phyloP scores from a whole-genome alignment of 2,797 vertebrate genomes.

The Eospalax fontanierii region DNA sequence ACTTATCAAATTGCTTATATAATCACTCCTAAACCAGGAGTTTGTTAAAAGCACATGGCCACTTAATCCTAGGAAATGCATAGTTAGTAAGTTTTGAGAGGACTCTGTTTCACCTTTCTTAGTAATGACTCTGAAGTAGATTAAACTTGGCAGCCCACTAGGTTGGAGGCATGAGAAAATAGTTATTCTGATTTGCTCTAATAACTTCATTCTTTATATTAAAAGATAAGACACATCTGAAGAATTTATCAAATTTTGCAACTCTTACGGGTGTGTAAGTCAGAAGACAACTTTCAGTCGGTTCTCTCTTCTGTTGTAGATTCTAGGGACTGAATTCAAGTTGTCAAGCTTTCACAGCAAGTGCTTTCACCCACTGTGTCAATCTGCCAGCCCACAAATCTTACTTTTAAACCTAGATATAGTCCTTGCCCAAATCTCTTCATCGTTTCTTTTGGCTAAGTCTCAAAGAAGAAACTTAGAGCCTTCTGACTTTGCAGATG shows the following conservation, averaged over 20 bases:
- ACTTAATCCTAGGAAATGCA: background rate
- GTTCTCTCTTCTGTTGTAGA: background rate
- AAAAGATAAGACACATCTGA: conserved; percentile 14
- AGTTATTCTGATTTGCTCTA: conserved; percentile 45
- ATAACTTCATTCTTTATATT: conserved; percentile 28
- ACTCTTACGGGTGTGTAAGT: background rate
- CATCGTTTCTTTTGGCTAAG: conserved; percentile 4
- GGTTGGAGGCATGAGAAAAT: background rate
- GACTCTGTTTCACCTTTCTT: conserved; percentile 25
- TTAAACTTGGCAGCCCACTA: background rate
- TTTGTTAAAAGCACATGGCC: background rate
- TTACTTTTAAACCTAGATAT: background rate
- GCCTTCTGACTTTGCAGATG: background rate
- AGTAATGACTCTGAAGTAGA: background rate
- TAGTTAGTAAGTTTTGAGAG: background rate
- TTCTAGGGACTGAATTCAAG: too few species aligned
- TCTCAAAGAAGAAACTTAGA: background rate
- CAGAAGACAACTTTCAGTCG: background rate
- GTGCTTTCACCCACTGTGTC: background rate
- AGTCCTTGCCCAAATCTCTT: background rate
- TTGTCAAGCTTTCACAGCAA: background rate
- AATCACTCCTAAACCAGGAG: background rate
- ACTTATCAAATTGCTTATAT: conserved; percentile 14
- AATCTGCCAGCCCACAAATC: background rate
- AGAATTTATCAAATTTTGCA: conserved; percentile 31